Base-by-base conservation (phyloP, 2,888 invertebrate genomes). In the Rutpela maculata region DNA sequence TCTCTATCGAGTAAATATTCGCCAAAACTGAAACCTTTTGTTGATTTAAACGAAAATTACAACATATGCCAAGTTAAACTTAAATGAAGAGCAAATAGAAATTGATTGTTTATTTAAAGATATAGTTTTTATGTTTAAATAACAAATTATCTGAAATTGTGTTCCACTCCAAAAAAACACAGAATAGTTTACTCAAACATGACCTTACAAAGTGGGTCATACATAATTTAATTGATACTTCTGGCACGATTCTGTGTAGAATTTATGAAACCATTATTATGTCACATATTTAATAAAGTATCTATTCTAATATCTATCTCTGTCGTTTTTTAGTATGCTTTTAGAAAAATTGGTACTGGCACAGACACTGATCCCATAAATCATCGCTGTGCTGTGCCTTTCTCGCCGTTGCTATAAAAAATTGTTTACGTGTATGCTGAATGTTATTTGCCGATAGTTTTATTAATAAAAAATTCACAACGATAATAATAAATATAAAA, bases 21-120 rank as follows among this genome's bases (percentile, higher is more conserved):
- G n/a, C 50, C 6, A 15, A 50, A 50, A 50, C n/a, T 50, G 17
- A 43, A n/a, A 50, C n/a, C 15, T 15, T 18, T 1, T 60, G 22
- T 60, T 11, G 31, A 15, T n/a, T 17, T 31, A 31, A 26, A 62
- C 62, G 62, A 26, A 26, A 18, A 62, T 31, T 62, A 31, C 50
- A 31, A 31, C 62, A 26, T 17, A 17, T 12, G 62, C 62, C 18
- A 62, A 31, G 31, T 31, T 62, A 62, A 62, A 31, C n/a, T 31
- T 62, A 62, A 62, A 62, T 62, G 62, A 26, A 62, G 15, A 26
- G 31, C 26, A 26, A 22, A 62, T 31, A 62, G 62, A 62, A 31
- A 31, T 11, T 62, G 7, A 31, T 62, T 62, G 26, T 62, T 31
- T 62, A 31, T 22, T 7, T 26, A 50, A 50, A 31, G 31, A 62